phyloP scores from a whole-genome alignment of 2,113 vertebrate species.

The Otolemur garnettii region DNA sequence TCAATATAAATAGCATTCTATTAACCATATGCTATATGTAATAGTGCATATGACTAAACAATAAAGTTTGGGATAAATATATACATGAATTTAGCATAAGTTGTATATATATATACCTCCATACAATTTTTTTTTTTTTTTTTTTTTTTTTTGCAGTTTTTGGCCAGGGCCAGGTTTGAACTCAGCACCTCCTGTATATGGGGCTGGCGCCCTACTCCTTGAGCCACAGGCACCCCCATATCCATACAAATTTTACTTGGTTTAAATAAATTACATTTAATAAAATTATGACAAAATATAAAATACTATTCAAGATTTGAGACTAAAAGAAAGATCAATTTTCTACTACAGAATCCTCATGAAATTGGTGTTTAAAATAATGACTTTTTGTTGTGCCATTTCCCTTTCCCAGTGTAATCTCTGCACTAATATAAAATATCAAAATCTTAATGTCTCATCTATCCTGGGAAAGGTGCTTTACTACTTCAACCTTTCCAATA shows the following conservation, averaged over 20 bases:
- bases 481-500: slow-evolving; percentile 81
- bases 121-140: too few relatives aligned
- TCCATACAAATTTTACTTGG: not conserved
- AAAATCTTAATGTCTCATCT: slow-evolving; percentile 76
- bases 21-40: not conserved
- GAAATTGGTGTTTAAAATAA: slow-evolving; percentile 46
- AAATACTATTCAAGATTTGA: not conserved
- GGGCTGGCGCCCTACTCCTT: too few relatives aligned
- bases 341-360: not conserved
- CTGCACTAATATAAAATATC: slow-evolving; percentile 73
- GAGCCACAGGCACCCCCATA: not conserved
- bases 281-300: not conserved
- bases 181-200: too few relatives aligned
- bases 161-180: too few relatives aligned
- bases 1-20: not conserved
- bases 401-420: slow-evolving; percentile 67
- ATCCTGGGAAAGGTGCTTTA: slow-evolving; percentile 81
- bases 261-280: not conserved
- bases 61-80: not conserved
- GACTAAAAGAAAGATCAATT: not conserved
- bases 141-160: too few relatives aligned
- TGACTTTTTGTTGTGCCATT: slow-evolving; percentile 54
- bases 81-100: too few relatives aligned
- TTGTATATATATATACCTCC: not conserved
- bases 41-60: not conserved